Percentiles rank a stretch among this genome's conserved stretches.
Evolutionary conservation across 2,113 vertebrate genomes (phyloP).

Genomic region (Paradoxurus hermaphroditus): DNA sequence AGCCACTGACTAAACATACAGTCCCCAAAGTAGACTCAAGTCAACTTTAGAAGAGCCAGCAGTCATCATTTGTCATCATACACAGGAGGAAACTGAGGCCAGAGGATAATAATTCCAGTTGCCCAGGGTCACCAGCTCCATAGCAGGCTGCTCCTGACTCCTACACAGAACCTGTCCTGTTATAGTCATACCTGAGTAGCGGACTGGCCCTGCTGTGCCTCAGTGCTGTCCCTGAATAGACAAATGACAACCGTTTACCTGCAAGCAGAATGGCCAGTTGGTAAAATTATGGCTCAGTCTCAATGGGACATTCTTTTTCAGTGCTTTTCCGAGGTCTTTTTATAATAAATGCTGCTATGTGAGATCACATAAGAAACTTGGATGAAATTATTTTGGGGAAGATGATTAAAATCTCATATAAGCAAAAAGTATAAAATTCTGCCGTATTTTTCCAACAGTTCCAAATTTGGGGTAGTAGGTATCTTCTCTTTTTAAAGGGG

Average conservation of each 20-base stretch:
- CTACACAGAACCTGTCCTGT: neutral
- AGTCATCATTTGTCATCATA: neutral
- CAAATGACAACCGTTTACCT: neutral
- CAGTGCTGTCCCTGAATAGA: neutral
- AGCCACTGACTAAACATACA: neutral
- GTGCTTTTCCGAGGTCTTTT: neutral
- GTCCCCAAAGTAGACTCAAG: neutral
- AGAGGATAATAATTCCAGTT: neutral
- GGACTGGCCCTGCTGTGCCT: neutral
- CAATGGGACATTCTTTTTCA: neutral
- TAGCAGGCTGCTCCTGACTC: neutral
- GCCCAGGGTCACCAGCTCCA: neutral
- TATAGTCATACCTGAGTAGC: neutral
- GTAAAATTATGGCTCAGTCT: neutral
- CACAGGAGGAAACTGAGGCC: neutral
- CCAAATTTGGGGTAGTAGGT: neutral
- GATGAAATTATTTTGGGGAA: conserved; percentile 50
- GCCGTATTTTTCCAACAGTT: conserved; percentile 33
- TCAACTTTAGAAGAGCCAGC: neutral
- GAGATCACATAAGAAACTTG: neutral
- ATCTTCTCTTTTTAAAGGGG: neutral
- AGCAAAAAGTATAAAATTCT: conserved; percentile 50
- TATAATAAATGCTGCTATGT: neutral
- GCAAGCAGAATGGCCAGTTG: neutral
- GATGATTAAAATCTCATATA: conserved; percentile 45